Evolutionary conservation across 2,113 vertebrate species (phyloP).

Genomic region (Acrocephalus arundinaceus): DNA sequence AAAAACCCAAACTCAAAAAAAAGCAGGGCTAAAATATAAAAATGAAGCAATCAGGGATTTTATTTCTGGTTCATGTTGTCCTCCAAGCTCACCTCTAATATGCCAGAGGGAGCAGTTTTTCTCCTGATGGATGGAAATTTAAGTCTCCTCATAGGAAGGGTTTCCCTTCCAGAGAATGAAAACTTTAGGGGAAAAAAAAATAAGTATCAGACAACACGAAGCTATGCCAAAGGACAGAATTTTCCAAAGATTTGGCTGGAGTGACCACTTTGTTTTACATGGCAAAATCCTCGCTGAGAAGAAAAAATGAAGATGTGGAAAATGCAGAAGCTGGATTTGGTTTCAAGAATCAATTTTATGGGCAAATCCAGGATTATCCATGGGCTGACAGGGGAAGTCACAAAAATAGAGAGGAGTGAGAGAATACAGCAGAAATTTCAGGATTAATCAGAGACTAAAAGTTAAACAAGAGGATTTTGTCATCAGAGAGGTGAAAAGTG

Average conservation of each 20-base stretch:
- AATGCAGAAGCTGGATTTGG: conserved; percentile 44
- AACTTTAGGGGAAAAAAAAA: background rate
- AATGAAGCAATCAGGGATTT: conserved; percentile 38
- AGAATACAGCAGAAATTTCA: background rate
- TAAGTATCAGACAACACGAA: conserved; percentile 34
- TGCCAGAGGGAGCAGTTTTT: conserved; percentile 57
- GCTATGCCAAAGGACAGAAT: conserved; percentile 47
- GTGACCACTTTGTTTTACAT: conserved; percentile 69
- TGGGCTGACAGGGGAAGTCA: background rate
- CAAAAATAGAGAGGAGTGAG: background rate
- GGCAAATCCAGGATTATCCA: background rate
- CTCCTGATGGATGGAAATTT: conserved; percentile 70
- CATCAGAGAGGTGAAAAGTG: background rate
- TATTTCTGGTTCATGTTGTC: conserved; percentile 53
- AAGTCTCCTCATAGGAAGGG: conserved; percentile 55
- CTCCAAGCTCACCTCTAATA: conserved; percentile 17
- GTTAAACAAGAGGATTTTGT: background rate
- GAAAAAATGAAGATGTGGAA: conserved; percentile 56
- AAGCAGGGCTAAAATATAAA: background rate
- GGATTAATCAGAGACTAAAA: background rate
- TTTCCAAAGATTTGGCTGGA: conserved; percentile 63
- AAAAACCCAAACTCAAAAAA: background rate
- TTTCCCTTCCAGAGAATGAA: conserved; percentile 72
- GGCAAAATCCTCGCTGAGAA: conserved; percentile 66
- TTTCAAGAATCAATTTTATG: conserved; percentile 28